Base-by-base conservation (phyloP, 2,888 invertebrate species). In the Dryocosmus kuriphilus region DNA sequence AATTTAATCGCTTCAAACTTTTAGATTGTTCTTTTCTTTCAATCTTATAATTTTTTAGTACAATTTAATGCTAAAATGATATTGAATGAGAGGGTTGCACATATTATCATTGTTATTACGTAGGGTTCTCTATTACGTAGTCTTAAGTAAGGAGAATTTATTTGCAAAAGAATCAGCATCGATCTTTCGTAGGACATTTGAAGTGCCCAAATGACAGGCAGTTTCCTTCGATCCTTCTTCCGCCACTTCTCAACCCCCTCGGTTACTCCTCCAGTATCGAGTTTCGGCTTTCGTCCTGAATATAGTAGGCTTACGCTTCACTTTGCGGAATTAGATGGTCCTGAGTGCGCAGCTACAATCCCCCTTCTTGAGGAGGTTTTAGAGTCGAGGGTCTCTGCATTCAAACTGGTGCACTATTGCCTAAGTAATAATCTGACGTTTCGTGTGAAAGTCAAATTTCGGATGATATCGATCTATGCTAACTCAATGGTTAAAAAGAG, bases 221-320 rank as follows among this genome's bases (percentile, higher is more conserved):
- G 78, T 79, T 83, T 81, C 77, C 82, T 78, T 79, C 79, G 77
- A 81, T 78, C 80, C 82, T 82, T 79, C 82, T 80, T 77, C 76
- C 82, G 79, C 63, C 79, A 83, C 79, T 77, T 80, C 80, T 78
- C 77, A 71, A 80, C 79, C 79, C 71, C 57, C 79, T 74, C 76
- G 83, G 81, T 84, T 86, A 85, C 86, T 89, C 84, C 82, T 83
- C 82, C 81, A 83, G 82, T 86, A 87, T 89, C 86, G 85, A 87
- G 82, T 87, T 89, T 88, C 86, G 84, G 86, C 86, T 87, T 89
- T 87, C 85, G 83, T 79, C 82, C 81, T 82, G 88, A 88, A 88
- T 88, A 88, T 88, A 89, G 88, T 86, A 88, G 89, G 88, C 86
- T 90, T 89, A 89, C 86, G 83, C 85, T 83, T 88, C 89, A 89